phyloP scores from a whole-genome alignment of 2,888 invertebrate genomes.

The Dryocosmus kuriphilus region DNA sequence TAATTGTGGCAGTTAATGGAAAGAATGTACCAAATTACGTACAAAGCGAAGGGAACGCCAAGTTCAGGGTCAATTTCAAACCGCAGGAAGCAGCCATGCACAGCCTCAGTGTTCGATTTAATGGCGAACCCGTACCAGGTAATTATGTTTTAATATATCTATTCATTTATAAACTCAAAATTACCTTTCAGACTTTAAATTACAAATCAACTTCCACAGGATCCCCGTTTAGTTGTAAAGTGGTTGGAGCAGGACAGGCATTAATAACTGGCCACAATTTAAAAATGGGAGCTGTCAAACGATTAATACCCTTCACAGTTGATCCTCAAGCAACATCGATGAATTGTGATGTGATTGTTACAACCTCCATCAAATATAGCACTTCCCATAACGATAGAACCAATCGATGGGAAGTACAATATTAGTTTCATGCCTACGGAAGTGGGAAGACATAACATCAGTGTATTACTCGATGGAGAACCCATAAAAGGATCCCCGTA shows the following conservation, averaged over 20 bases:
- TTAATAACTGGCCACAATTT: slow-evolving; percentile 84
- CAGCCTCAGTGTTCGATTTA: slow-evolving; percentile 91
- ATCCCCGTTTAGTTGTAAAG: slow-evolving; percentile 95
- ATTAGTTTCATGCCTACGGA: slow-evolving; percentile 90
- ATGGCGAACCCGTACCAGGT: slow-evolving; percentile 84
- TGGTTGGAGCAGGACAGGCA: slow-evolving; percentile 84
- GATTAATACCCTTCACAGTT: slow-evolving; percentile 81
- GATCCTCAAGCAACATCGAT: slow-evolving; percentile 78
- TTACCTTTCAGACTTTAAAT: not conserved
- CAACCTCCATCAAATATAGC: slow-evolving; percentile 90
- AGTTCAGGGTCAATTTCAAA: slow-evolving; percentile 96
- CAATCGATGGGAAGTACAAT: slow-evolving; percentile 83
- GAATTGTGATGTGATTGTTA: slow-evolving; percentile 80
- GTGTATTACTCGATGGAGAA: slow-evolving; percentile 89
- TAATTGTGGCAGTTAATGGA: slow-evolving; percentile 97
- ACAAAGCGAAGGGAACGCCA: slow-evolving; percentile 97
- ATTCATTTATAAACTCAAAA: slow-evolving; percentile 21
- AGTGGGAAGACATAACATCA: slow-evolving; percentile 92
- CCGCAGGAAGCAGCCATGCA: slow-evolving; percentile 96
- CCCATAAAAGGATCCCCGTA: slow-evolving; percentile 95
- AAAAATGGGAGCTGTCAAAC: slow-evolving; percentile 84
- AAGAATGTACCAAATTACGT: slow-evolving; percentile 99
- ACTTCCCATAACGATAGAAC: slow-evolving; percentile 85
- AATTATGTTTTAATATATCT: slow-evolving; percentile 41
- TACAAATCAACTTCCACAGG: slow-evolving; percentile 78